A percentile compares a stretch with the other conserved stretches of the same genome.
Conservation (phyloP, 2,797 vertebrate genomes). For the Gouania willdenowi region DNA sequence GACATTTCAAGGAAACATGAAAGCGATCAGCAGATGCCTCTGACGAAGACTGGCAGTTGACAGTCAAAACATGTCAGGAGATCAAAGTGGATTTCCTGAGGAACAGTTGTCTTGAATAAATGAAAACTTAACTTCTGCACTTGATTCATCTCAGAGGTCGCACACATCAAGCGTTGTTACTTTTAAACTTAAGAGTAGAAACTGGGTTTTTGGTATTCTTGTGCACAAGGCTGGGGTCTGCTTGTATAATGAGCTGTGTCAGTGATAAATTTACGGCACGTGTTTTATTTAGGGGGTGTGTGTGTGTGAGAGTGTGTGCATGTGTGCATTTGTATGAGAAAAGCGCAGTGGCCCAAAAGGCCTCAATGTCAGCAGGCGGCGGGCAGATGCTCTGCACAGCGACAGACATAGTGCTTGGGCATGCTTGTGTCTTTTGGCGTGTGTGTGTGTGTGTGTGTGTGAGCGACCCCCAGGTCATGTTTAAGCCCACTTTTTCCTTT, state of each 20-base stretch:
- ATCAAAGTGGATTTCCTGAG: too few species aligned
- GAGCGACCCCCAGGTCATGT: constrained; percentile 55
- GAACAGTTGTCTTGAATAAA: too few species aligned
- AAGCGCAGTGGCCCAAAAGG: constrained; percentile 52
- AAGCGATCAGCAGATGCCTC: too few species aligned
- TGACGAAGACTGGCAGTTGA: too few species aligned
- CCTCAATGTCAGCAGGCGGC: constrained; percentile 50
- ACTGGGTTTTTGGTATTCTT: too few species aligned
- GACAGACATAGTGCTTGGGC: constrained; percentile 7
- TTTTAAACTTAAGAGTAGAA: too few species aligned
- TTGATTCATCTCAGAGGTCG: too few species aligned
- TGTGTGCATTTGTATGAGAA: constrained; percentile 5
- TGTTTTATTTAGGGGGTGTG: constrained; percentile 20
- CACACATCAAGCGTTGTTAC: too few species aligned
- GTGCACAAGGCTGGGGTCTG: not conserved
- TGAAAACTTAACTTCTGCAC: too few species aligned
- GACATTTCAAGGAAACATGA: too few species aligned
- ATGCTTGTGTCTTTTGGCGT: not conserved
- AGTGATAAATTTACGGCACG: constrained; percentile 68
- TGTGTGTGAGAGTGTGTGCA: constrained; percentile 5
- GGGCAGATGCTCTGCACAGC: constrained; percentile 72
- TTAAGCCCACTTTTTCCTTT: constrained; percentile 57
- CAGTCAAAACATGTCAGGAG: too few species aligned
- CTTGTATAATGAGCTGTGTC: constrained; percentile 30
- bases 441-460: constrained; percentile 11